Conservation (phyloP, 2,888 invertebrate genomes). For the Incurvaria masculella region DNA sequence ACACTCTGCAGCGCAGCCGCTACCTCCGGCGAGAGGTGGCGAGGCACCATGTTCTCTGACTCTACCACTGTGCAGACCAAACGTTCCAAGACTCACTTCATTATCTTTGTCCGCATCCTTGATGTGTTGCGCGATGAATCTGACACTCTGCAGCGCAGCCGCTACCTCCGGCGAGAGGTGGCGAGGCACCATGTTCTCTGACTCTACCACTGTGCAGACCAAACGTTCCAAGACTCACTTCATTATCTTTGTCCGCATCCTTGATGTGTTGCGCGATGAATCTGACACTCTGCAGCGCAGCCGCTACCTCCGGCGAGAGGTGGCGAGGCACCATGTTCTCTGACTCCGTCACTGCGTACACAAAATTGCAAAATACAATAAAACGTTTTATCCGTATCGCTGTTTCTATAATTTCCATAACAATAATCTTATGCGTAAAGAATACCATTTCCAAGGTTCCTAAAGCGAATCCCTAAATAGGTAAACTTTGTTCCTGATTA, state of each 20-base stretch:
- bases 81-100: slow-evolving; percentile 1
- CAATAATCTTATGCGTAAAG: too few relatives aligned
- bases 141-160: slow-evolving; percentile 67
- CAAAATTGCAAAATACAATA: too few relatives aligned
- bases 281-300: slow-evolving; percentile 71
- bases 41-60: slow-evolving; percentile 78
- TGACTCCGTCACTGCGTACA: slow-evolving; percentile 65
- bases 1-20: slow-evolving; percentile 65
- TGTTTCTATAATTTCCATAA: too few relatives aligned
- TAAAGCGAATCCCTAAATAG: too few relatives aligned
- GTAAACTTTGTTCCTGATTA: too few relatives aligned
- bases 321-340: slow-evolving; percentile 75
- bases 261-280: slow-evolving; percentile 98
- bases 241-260: slow-evolving; percentile 92
- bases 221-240: slow-evolving; percentile 4
- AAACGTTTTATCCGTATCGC: too few relatives aligned
- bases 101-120: slow-evolving; percentile 95
- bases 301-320: background rate
- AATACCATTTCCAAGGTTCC: too few relatives aligned
- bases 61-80: background rate
- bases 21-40: slow-evolving; percentile 20
- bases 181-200: slow-evolving; percentile 77
- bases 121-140: slow-evolving; percentile 97
- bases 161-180: background rate
- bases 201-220: slow-evolving; percentile 26